Evolutionary conservation across 2,113 vertebrate species (phyloP), one percentile per base, ranked within the genome.

Genomic region (Echinops telfairi): DNA sequence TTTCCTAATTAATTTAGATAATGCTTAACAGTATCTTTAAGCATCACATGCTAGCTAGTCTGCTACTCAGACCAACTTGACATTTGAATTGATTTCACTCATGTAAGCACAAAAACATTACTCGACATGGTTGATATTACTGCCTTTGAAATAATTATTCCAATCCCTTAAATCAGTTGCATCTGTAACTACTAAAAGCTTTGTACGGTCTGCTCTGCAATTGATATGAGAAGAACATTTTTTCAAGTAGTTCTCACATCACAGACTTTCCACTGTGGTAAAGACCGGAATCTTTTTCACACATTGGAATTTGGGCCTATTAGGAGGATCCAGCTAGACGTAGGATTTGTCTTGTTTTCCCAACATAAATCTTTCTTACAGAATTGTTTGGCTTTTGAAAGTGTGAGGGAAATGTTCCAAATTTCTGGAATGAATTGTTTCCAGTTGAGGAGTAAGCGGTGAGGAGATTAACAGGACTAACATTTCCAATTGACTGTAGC

Each of bases 251-350:
- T 95, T 95, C 77, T 95, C 80, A 88, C 40, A 88, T 90, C 58
- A 83, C 86, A 75, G 33, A 91, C 33, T 95, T 95, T 95, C 79
- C 88, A 90, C 47, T 95, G 85, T 94, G 90, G 80, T 95, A 80
- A 95, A 88, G 3, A 89, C 19, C n/a, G n/a, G 90, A 95, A 95
- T 53, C 22, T 60, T 94, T 93, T 88, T 92, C 58, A 92, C 83
- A 81, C 29, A 66, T 3, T 91, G 33, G 77, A 86, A 94, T 94
- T 92, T 93, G 71, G 33, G 95, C 82, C 57, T 92, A 31, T 79
- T 92, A 64, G 78, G 82, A 92, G 23, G 22, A 90, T 87, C 70
- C 43, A 83, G 4, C 38, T 78, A 82, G 80, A 40, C 11, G n/a
- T 3, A 86, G 20, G 83, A 80, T 88, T 84, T 94, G 70, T 92